phyloP scores from a whole-genome alignment of 2,113 vertebrate species.

The Actenoides lindsayi region DNA sequence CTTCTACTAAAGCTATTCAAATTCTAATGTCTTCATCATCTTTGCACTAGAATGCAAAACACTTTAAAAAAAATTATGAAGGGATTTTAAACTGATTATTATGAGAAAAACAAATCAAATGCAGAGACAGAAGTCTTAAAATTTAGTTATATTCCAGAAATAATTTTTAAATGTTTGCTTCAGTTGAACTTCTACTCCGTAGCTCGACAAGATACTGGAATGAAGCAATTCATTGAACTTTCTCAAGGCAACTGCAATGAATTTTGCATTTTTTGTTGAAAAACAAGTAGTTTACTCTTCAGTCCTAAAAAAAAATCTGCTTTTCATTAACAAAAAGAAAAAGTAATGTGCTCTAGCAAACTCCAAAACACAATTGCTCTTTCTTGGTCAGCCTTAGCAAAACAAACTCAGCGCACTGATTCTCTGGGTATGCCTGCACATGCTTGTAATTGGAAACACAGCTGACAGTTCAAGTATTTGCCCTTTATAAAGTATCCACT shows the following conservation, averaged over 20 bases:
- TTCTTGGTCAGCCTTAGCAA: neutral
- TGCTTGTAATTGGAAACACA: constrained; percentile 41
- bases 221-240: neutral
- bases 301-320: neutral
- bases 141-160: neutral
- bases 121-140: neutral
- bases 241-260: neutral
- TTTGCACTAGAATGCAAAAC: neutral
- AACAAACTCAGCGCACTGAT: neutral
- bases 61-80: neutral
- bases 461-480: constrained; percentile 23
- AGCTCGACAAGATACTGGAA: neutral
- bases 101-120: neutral
- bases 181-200: neutral
- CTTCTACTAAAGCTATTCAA: neutral
- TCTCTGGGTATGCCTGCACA: neutral
- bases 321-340: neutral
- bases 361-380: neutral
- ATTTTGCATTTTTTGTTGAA: neutral
- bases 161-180: neutral
- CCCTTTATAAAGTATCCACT: neutral
- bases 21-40: neutral
- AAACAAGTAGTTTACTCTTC: neutral
- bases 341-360: neutral
- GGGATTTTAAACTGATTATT: neutral